phyloP scores from a whole-genome alignment of 1,140 invertebrate species.

The Tribolium castaneum region DNA sequence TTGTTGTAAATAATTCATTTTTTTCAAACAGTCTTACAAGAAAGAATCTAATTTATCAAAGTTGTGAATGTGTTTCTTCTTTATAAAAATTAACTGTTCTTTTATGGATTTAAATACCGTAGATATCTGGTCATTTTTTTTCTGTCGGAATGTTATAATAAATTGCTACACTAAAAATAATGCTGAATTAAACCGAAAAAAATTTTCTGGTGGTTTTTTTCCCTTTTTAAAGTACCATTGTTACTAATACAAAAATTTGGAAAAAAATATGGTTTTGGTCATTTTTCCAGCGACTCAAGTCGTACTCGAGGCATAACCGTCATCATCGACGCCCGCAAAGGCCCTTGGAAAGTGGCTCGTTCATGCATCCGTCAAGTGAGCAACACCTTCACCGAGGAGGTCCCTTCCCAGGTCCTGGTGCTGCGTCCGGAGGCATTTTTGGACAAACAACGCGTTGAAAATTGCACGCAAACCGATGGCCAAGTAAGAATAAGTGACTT shows the following conservation, averaged over 20 bases:
- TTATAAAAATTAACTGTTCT: no score
- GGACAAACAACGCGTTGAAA: constrained; percentile 79
- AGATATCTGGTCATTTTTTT: no score
- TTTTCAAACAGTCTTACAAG: no score
- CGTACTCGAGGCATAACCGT: constrained; percentile 67
- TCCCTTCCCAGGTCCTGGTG: constrained; percentile 70
- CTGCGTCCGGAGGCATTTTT: constrained; percentile 78
- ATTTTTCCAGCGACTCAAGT: constrained; percentile 49
- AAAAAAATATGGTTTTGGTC: no score
- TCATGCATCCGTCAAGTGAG: constrained; percentile 71
- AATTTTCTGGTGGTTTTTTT: no score
- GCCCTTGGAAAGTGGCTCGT: constrained; percentile 72
- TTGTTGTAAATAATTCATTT: no score
- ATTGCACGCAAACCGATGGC: constrained; percentile 74
- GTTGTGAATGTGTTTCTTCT: no score
- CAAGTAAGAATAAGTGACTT: constrained; percentile 66
- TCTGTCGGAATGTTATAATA: background rate
- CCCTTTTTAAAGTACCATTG: no score
- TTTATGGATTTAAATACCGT: no score
- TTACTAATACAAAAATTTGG: no score
- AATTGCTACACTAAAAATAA: background rate
- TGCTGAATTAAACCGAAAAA: no score
- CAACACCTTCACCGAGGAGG: constrained; percentile 66
- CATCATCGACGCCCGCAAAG: constrained; percentile 74
- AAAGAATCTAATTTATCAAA: no score